Evolutionary conservation across 2,797 vertebrate species (phyloP).

Genomic region (Gadopsis bispinosus): DNA sequence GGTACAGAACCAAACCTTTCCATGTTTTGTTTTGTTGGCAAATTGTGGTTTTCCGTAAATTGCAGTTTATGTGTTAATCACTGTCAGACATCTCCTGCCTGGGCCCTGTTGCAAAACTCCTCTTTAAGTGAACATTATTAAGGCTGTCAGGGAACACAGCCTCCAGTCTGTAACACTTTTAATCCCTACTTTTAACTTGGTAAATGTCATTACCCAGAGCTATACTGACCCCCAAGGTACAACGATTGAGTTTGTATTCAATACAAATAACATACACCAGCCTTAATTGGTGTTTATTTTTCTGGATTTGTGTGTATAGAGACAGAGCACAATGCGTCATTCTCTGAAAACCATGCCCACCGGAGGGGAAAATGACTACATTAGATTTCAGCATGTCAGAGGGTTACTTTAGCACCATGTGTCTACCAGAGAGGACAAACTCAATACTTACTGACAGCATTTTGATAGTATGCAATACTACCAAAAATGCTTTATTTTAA

Average conservation of each 20-base stretch:
- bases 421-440: too few species aligned
- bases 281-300: not conserved
- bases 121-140: slow-evolving; percentile 10
- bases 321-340: too few species aligned
- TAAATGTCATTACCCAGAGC: not conserved
- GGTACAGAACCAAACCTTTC: not conserved
- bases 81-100: slow-evolving; percentile 21
- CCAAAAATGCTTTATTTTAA: too few species aligned
- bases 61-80: slow-evolving; percentile 27
- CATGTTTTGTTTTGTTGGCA: not conserved
- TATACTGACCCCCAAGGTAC: not conserved
- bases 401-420: too few species aligned
- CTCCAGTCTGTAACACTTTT: not conserved
- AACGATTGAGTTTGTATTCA: not conserved
- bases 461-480: too few species aligned
- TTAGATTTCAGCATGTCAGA: too few species aligned
- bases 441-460: too few species aligned
- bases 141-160: not conserved
- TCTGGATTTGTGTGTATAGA: not conserved
- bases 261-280: not conserved
- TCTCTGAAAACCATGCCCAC: too few species aligned
- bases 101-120: slow-evolving; percentile 3
- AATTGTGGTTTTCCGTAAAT: slow-evolving; percentile 21
- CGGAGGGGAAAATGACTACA: too few species aligned
- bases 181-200: too few species aligned